Conservation (phyloP, 2,797 vertebrate genomes). For the Scyliorhinus canicula region DNA sequence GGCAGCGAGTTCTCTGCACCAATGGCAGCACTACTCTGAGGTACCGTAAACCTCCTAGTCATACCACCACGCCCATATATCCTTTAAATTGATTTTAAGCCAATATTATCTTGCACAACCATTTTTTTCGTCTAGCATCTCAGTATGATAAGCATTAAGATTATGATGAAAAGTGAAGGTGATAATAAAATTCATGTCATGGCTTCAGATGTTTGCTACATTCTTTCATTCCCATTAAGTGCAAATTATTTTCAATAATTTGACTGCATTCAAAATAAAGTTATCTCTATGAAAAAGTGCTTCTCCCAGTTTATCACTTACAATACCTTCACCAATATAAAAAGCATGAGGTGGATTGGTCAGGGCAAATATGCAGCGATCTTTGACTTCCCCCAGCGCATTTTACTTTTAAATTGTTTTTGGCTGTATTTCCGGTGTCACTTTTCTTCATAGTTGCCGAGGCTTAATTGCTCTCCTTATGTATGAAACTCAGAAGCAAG, state of each 20-base stretch:
- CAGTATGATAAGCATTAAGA: neutral
- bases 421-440: neutral
- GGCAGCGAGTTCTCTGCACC: too few relatives aligned
- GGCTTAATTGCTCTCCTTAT: constrained; percentile 7
- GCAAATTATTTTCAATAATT: neutral
- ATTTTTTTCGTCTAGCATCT: neutral
- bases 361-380: neutral
- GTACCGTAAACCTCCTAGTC: too few relatives aligned
- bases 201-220: neutral
- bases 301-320: neutral
- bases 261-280: neutral
- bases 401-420: neutral
- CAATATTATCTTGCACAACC: neutral
- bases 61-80: too few relatives aligned
- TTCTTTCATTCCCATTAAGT: neutral
- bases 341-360: neutral
- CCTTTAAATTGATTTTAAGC: neutral
- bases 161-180: neutral
- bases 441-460: neutral
- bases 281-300: neutral
- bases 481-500: neutral
- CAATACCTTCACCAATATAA: neutral
- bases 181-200: neutral
- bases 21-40: too few relatives aligned
- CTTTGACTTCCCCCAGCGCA: neutral